phyloP scores from a whole-genome alignment of 2,888 invertebrate species.

The Tachina fera region DNA sequence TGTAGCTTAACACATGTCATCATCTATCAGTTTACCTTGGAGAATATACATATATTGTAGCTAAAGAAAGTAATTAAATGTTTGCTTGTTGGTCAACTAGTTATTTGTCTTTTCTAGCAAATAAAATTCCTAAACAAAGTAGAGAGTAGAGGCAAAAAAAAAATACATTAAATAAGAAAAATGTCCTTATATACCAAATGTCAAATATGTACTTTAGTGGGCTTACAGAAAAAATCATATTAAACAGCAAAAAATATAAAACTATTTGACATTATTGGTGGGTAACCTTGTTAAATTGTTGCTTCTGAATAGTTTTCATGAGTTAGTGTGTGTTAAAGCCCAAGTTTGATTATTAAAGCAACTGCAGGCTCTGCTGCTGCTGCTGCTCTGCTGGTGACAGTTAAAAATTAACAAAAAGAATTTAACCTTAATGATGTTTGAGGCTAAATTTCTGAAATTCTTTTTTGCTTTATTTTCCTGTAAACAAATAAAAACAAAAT shows the following conservation, averaged over 20 bases:
- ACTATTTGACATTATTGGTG: slow-evolving; percentile 47
- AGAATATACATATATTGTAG: slow-evolving; percentile 19
- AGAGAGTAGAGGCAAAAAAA: not conserved
- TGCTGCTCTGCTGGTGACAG: not conserved
- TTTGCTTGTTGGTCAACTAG: not conserved
- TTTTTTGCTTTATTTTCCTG: not conserved
- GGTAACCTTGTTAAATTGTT: slow-evolving; percentile 28
- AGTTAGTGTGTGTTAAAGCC: slow-evolving; percentile 29
- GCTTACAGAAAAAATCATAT: slow-evolving; percentile 7
- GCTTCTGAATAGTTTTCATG: not conserved
- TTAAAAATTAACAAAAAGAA: not conserved
- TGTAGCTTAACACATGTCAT: not conserved
- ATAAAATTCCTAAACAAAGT: slow-evolving; percentile 28
- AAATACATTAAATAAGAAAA: slow-evolving; percentile 1
- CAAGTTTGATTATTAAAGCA: not conserved
- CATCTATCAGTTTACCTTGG: slow-evolving; percentile 44
- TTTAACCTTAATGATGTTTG: slow-evolving; percentile 17
- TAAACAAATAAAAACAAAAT: not conserved
- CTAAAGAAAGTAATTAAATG: slow-evolving; percentile 55
- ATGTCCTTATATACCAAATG: slow-evolving; percentile 32
- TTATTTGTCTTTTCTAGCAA: not conserved
- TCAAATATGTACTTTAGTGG: slow-evolving; percentile 38
- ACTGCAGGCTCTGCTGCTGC: too few species aligned
- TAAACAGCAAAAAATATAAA: slow-evolving; percentile 29
- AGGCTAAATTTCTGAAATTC: not conserved